These are phyloP conservation scores for Notothenia coriiceps DNA, from an alignment of 2,113 vertebrate species.

Conservation along the genomic window DNA sequence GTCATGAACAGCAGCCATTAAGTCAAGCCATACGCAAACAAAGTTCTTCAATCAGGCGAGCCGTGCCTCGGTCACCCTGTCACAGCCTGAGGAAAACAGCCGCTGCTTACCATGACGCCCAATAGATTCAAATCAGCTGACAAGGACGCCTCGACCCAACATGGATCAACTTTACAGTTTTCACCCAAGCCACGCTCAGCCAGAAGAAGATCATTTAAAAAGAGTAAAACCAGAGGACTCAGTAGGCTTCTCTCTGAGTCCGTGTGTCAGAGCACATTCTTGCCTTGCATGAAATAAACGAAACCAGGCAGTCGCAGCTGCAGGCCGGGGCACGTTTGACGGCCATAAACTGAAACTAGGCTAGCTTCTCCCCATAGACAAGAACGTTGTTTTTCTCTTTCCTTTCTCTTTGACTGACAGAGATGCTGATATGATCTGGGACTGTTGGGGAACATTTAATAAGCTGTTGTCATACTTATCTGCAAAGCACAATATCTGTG, in stretches of 20 bases:
- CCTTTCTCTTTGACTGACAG: slow-evolving; percentile 22
- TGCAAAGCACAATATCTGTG: not conserved
- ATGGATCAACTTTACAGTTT: slow-evolving; percentile 7
- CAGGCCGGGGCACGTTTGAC: slow-evolving; percentile 76
- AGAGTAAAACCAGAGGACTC: slow-evolving; percentile 30
- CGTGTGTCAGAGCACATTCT: slow-evolving; percentile 57
- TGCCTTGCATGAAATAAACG: slow-evolving; percentile 41
- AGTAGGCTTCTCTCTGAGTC: slow-evolving; percentile 11
- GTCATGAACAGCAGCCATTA: slow-evolving; percentile 11
- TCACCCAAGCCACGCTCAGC: slow-evolving; percentile 23
- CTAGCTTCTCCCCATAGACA: slow-evolving; percentile 55
- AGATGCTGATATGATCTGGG: slow-evolving; percentile 52
- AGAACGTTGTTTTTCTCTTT: slow-evolving; percentile 7
- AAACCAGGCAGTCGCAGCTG: slow-evolving; percentile 60
- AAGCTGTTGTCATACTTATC: slow-evolving; percentile 7
- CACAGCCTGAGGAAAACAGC: slow-evolving; percentile 5
- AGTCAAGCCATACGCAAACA: slow-evolving; percentile 51
- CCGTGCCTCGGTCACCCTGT: not conserved
- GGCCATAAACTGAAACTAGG: slow-evolving; percentile 71
- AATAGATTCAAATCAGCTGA: slow-evolving; percentile 61
- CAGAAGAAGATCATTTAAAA: slow-evolving; percentile 27
- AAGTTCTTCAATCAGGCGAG: not conserved
- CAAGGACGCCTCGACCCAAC: slow-evolving; percentile 12
- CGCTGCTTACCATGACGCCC: slow-evolving; percentile 2
- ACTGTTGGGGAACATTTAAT: slow-evolving; percentile 30